Percentiles rank a stretch among this genome's conserved stretches.
Conservation (phyloP, 1,140 invertebrate genomes). For the Bombus difficillimus region DNA sequence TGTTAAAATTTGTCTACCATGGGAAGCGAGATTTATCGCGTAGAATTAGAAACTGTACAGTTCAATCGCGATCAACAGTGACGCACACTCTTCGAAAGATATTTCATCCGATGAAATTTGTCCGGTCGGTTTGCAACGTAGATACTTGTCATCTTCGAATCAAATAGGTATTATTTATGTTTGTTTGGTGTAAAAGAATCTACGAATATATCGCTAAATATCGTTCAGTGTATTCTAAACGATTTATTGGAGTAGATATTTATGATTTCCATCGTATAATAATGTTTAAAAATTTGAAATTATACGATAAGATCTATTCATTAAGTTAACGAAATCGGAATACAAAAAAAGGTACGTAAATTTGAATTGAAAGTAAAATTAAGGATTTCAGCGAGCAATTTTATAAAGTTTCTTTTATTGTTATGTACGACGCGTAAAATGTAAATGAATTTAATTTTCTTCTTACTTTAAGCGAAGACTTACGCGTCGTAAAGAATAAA, state of each 20-base stretch:
- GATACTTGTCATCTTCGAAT: not conserved
- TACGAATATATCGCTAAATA: not conserved
- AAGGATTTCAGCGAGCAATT: not conserved
- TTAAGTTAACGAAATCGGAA: too few species aligned
- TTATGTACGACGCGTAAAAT: not conserved
- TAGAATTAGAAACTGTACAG: not conserved
- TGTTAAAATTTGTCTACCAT: not conserved
- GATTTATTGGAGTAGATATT: not conserved
- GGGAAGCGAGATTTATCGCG: not conserved
- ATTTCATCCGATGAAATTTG: not conserved
- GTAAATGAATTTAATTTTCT: not conserved
- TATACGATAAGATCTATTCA: too few species aligned
- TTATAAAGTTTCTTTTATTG: not conserved
- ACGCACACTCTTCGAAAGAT: not conserved
- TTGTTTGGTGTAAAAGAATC: not conserved
- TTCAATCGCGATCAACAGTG: conserved; percentile 18
- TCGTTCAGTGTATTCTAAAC: not conserved
- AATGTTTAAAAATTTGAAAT: too few species aligned
- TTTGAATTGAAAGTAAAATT: too few species aligned
- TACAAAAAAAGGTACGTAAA: too few species aligned
- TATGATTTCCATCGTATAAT: too few species aligned
- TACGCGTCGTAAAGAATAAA: too few species aligned
- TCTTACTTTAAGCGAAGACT: not conserved
- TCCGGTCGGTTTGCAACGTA: not conserved
- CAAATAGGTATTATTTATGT: not conserved